Evolutionary conservation across 2,888 invertebrate species (phyloP).

Genomic region (Tetheella fluctuosa): DNA sequence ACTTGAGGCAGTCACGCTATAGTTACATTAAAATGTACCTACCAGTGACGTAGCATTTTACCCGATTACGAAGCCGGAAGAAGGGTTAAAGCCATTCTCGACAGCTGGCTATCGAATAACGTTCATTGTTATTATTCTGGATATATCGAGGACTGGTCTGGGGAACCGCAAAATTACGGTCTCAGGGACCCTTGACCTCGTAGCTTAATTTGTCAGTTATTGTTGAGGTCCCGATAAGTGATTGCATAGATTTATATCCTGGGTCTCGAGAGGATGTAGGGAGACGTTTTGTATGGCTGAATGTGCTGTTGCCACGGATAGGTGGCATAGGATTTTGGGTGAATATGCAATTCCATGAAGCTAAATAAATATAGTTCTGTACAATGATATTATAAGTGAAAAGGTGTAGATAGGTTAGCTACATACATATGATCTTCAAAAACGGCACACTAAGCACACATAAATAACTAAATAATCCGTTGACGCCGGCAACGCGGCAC

Average conservation of each 20-base stretch:
- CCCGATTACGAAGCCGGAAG: neutral
- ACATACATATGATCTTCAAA: too few relatives aligned
- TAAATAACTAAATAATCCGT: too few relatives aligned
- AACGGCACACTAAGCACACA: too few relatives aligned
- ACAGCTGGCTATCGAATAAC: slow-evolving; percentile 27
- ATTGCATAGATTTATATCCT: slow-evolving; percentile 6
- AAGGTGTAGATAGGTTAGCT: too few relatives aligned
- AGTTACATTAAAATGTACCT: slow-evolving; percentile 8
- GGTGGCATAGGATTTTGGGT: neutral
- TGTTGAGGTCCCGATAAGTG: slow-evolving; percentile 7
- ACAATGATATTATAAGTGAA: too few relatives aligned
- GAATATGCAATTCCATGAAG: neutral
- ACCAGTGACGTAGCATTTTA: neutral
- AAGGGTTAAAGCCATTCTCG: slow-evolving; percentile 12
- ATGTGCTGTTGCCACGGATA: neutral
- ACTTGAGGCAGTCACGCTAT: slow-evolving; percentile 14
- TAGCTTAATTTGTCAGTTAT: slow-evolving; percentile 17
- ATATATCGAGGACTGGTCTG: slow-evolving; percentile 12
- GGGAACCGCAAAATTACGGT: slow-evolving; percentile 21
- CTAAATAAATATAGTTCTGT: too few relatives aligned
- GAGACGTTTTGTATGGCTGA: neutral
- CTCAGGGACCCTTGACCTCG: slow-evolving; percentile 25
- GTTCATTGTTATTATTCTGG: slow-evolving; percentile 24
- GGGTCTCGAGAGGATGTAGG: neutral
- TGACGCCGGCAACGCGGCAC: too few relatives aligned